phyloP scores from a whole-genome alignment of 2,888 invertebrate genomes.

The Patella caerulea region DNA sequence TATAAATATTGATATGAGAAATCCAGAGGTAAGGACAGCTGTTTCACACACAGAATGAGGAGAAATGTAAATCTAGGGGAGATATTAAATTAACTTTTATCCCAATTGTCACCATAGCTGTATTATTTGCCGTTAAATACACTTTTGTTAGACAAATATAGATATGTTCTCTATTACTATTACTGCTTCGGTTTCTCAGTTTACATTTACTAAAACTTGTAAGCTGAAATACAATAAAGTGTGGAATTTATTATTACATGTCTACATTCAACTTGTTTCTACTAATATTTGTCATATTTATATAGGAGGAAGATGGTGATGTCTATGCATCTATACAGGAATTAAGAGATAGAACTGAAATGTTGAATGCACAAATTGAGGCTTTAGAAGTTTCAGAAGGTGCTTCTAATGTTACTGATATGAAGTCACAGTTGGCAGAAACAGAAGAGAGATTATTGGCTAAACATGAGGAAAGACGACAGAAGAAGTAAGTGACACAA shows the following conservation, averaged over 20 bases:
- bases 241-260: too few relatives aligned
- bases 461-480: conserved; percentile 63
- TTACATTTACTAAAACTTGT: too few relatives aligned
- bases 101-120: too few relatives aligned
- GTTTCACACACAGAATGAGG: too few relatives aligned
- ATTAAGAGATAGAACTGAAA: conserved; percentile 62
- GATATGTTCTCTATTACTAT: too few relatives aligned
- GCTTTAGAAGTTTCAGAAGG: conserved; percentile 54
- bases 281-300: neutral
- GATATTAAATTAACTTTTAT: too few relatives aligned
- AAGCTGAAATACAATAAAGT: too few relatives aligned
- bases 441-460: conserved; percentile 59
- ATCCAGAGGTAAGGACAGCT: conserved; percentile 66
- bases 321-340: conserved; percentile 68
- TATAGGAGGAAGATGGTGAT: conserved; percentile 67
- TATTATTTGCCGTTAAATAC: too few relatives aligned
- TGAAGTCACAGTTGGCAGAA: conserved; percentile 47
- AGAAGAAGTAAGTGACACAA: conserved; percentile 55
- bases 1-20: conserved; percentile 82
- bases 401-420: conserved; percentile 37
- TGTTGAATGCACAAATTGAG: conserved; percentile 57
- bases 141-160: too few relatives aligned
- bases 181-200: too few relatives aligned
- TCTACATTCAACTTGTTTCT: neutral
- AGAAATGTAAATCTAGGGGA: too few relatives aligned